Evolutionary conservation across 2,113 vertebrate genomes (phyloP), one percentile per base, ranked within the genome.

Genomic region (Halichoerus grypus): DNA sequence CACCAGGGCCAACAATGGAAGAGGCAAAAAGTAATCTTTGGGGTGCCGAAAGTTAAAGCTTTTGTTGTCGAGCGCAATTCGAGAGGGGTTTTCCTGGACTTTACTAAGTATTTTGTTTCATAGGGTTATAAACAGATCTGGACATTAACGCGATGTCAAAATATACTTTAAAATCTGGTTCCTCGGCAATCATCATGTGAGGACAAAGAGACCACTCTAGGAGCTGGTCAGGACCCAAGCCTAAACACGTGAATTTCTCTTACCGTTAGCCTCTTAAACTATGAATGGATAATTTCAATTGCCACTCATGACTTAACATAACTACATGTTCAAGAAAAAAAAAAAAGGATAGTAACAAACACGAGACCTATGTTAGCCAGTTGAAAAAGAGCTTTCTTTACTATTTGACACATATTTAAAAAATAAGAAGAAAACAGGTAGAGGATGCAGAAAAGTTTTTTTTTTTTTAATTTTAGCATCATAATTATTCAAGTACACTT

Each of bases 1-100:
- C 97, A 98, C 82, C 46, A 98, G 97, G 97, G 96, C 97, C 97
- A 97, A 98, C 98, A 99, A 99, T 98, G 98, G 98, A 98, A 98
- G 97, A 98, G 97, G 98, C 96, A 97, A 98, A 98, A 98, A 79
- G 97, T 97, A 98, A 98, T 98, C 98, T 98, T 98, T 96, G 97
- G 97, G 93, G 98, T 98, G 98, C 98, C 98, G 98, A 98, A 98
- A 98, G 97, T 98, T 98, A 98, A 97, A 98, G 96, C 97, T 98
- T 98, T 98, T 98, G 97, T 98, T 97, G 97, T 96, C 97, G 93
- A 96, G 98, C 36, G 89, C 77, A 97, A 96, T 97, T 92, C 79
- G 94, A 98, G 90, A 96, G 31, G 49, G 28, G n/a, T 79, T 96
- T 97, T 71, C 88, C 74, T 46, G 13, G 72, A 92, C 55, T 95